Evolutionary conservation across 2,113 vertebrate species (phyloP).

Genomic region (Nannospalax galili): DNA sequence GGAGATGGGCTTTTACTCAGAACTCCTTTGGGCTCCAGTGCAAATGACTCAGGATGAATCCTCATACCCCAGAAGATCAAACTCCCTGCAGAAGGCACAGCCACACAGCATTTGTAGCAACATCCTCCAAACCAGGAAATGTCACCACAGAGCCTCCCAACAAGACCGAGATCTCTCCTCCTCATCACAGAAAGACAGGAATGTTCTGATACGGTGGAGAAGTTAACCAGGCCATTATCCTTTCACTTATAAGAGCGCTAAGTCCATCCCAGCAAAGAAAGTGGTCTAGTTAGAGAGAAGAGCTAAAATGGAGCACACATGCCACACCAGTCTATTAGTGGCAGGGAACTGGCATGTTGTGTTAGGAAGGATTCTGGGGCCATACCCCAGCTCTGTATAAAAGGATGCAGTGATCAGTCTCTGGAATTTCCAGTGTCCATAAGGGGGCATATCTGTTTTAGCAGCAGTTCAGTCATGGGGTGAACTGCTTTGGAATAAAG

Average conservation of each 20-base stretch:
- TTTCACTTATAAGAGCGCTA: background rate
- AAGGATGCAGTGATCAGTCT: background rate
- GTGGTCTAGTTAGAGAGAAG: background rate
- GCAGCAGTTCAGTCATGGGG: background rate
- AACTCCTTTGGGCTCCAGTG: background rate
- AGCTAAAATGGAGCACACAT: background rate
- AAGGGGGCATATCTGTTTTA: background rate
- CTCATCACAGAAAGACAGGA: slow-evolving; percentile 24
- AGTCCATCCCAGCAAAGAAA: background rate
- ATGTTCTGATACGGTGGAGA: background rate
- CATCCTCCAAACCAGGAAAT: background rate
- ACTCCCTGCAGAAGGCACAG: background rate
- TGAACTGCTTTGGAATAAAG: background rate
- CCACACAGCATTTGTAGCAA: background rate
- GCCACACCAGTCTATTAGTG: background rate
- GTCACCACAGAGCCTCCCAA: background rate
- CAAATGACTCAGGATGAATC: background rate
- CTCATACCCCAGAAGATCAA: background rate
- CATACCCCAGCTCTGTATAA: background rate
- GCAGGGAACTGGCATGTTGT: background rate
- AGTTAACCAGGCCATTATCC: background rate
- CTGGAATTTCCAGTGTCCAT: background rate
- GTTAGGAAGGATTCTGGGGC: background rate
- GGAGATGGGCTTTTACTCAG: background rate
- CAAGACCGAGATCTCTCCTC: background rate